Conservation (phyloP, 30 jellyfish, hydroid and myxozoan species). For the Rhopilema esculentum region DNA sequence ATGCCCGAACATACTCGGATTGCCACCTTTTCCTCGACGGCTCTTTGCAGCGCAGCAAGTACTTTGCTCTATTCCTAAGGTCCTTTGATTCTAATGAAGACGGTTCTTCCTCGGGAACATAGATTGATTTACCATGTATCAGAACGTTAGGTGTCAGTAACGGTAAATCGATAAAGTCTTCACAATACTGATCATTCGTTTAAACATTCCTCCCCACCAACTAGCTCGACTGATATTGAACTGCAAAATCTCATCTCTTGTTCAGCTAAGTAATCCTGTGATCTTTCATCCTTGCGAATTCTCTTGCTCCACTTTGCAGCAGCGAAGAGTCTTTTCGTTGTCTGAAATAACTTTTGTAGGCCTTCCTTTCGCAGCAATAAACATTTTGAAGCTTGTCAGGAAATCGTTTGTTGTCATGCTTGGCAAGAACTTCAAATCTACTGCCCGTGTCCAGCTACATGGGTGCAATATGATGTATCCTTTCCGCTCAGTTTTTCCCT, state of each 20-base stretch:
- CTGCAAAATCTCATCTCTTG: slow-evolving; percentile 47
- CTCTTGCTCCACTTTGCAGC: slow-evolving; percentile 56
- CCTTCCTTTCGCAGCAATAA: slow-evolving; percentile 52
- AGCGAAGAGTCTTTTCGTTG: slow-evolving; percentile 49
- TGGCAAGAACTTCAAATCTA: slow-evolving; percentile 28
- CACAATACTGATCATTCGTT: slow-evolving; percentile 49
- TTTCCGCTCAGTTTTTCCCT: neutral
- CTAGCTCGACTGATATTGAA: slow-evolving; percentile 53
- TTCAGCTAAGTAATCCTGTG: slow-evolving; percentile 23
- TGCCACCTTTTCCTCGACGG: slow-evolving; percentile 29
- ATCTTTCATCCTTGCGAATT: slow-evolving; percentile 23
- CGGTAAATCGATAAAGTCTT: slow-evolving; percentile 53
- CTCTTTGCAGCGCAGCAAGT: slow-evolving; percentile 47
- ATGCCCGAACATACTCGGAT: slow-evolving; percentile 2
- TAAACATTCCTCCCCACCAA: slow-evolving; percentile 76
- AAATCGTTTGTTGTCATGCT: slow-evolving; percentile 28
- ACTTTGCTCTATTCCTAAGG: slow-evolving; percentile 46
- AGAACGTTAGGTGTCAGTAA: slow-evolving; percentile 40
- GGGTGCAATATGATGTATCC: neutral
- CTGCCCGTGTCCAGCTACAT: neutral
- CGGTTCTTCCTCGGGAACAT: slow-evolving; percentile 29
- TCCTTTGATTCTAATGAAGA: slow-evolving; percentile 26
- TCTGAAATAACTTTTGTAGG: slow-evolving; percentile 57
- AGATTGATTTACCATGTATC: slow-evolving; percentile 30
- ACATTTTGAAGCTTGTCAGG: slow-evolving; percentile 30